Evolutionary conservation across 2,888 invertebrate species (phyloP), one percentile per base, ranked within the genome.

Genomic region (Automeris io): DNA sequence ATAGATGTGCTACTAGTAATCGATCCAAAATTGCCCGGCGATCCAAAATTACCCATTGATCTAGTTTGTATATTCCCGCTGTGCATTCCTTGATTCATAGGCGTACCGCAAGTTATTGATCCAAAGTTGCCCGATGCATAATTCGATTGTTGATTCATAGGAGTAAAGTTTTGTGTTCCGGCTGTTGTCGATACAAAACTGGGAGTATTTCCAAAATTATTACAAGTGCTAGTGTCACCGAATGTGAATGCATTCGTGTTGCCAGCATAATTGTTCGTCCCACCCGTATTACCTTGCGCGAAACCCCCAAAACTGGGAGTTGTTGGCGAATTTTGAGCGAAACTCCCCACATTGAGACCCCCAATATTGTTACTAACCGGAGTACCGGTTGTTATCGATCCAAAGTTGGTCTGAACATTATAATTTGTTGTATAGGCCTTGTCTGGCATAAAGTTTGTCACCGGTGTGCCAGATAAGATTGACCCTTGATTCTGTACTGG

Each of bases 391-490:
- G 42, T 47, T 5, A 52, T 50, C 0, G 52, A 54, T 4, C 51
- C 53, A 12, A 34, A 39, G 16, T 39, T 34, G 11, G 22, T 29
- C 9, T 37, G 40, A 9, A 38, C 16, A 12, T 36, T 42, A 12
- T 34, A 35, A 12, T 16, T 34, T 3, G 26, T 2, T 3, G 18
- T 2, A 13, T 39, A 39, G 13, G 6, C 24, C 11, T 19, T 32
- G 9, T 37, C 33, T 11, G 22, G 16, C 6, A 32, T 31, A 12
- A 23, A 37, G 9, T 23, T 37, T 3, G 22, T 45, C 12, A 55
- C 50, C 5, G 63, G 59, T 0, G 64, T 61, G 3, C 68, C 67
- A 19, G 55, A 50, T 1, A 55, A 37, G 5, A 66, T 63, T 0
- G 66, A 60, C 0, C 60, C 66, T 29, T 53, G 57, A 13, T 44